phyloP scores from a whole-genome alignment of 2,888 invertebrate species.

The Drepana falcataria region DNA sequence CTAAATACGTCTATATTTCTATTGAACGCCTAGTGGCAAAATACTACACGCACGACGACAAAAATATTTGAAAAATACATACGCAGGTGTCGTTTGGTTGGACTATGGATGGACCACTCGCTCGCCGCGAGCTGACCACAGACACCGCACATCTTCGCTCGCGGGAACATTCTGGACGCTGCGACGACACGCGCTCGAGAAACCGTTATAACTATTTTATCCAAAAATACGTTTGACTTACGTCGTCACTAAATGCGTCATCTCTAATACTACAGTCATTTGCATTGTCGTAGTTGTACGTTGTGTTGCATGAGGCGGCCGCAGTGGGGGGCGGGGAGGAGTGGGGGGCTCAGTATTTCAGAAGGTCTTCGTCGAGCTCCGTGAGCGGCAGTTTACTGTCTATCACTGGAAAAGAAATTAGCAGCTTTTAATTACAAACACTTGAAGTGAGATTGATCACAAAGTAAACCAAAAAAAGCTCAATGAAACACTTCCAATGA shows the following conservation, averaged over 20 bases:
- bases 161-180: neutral
- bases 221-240: constrained; percentile 1
- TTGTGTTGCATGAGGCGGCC: constrained; percentile 7
- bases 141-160: no score
- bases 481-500: no score
- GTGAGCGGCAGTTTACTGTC: constrained; percentile 72
- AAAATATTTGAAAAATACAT: neutral
- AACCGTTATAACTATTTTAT: neutral
- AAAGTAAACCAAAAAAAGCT: no score
- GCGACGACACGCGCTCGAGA: neutral
- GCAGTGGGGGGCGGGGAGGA: neutral
- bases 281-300: constrained; percentile 5
- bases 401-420: constrained; percentile 53
- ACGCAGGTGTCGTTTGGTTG: no score
- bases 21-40: neutral
- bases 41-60: neutral
- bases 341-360: constrained; percentile 54
- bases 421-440: neutral
- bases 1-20: neutral
- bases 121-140: no score
- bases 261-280: neutral
- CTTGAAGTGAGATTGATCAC: no score
- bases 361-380: constrained; percentile 59
- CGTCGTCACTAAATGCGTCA: neutral
- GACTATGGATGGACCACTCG: no score